Base-by-base conservation (phyloP, 2,113 vertebrate genomes). In the Ictidomys tridecemlineatus region DNA sequence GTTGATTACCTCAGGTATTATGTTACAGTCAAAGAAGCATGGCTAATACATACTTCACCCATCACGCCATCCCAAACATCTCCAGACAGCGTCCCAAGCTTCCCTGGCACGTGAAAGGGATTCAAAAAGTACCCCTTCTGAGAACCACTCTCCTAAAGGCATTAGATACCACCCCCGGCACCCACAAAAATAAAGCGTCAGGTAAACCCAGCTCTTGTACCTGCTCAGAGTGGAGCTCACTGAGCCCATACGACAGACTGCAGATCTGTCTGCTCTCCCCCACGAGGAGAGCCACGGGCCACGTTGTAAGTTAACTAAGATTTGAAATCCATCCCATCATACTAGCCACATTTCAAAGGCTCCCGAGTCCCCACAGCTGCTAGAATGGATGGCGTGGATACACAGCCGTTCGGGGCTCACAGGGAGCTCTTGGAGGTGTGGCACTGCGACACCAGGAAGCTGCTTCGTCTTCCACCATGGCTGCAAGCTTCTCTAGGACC, bases 231-330 rank as follows among this genome's bases (percentile, higher is more conserved):
- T 45, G 42, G 42, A 45, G 42, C 28, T n/a, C n/a, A n/a, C n/a
- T n/a, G n/a, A n/a, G n/a, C n/a, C n/a, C n/a, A n/a, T n/a, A n/a
- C n/a, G n/a, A n/a, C n/a, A n/a, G n/a, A n/a, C n/a, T n/a, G n/a
- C n/a, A n/a, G n/a, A n/a, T n/a, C n/a, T n/a, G n/a, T n/a, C n/a
- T n/a, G n/a, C n/a, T n/a, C 73, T 22, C 8, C 5, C 26, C 45
- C 12, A 0, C 0, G n/a, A 2, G 13, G 28, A 13, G 61, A 14
- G 28, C 28, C 67, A 7, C 26, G 6, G 65, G 85, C 42, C 24
- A 28, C 18, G 13, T 24, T 22, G 56, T 4, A 56, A 6, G 5
- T 20, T 37, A 42, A 89, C 9, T 4, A 42, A 70, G 58, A 39
- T 6, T 22, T 37, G 30, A 30, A 10, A 48, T 24, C 56, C 51